Conservation (phyloP, 2,888 invertebrate species). For the Endomychus coccineus region DNA sequence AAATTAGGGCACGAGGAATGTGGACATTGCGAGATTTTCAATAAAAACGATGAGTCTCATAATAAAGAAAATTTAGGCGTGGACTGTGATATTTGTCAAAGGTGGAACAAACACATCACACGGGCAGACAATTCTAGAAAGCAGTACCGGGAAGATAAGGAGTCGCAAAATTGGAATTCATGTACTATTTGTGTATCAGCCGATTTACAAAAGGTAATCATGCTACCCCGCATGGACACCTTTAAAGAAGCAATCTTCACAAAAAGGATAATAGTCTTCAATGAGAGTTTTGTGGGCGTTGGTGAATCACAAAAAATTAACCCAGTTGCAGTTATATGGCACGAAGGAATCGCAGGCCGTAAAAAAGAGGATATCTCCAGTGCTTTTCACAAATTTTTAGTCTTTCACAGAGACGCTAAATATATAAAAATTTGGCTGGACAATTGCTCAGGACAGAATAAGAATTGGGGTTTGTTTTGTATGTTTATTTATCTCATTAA, state of each 20-base stretch:
- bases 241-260: conserved; percentile 23
- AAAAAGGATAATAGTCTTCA: conserved; percentile 20
- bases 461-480: conserved; percentile 19
- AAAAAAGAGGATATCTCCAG: conserved; percentile 27
- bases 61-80: not conserved
- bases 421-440: conserved; percentile 20
- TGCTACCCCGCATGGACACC: conserved; percentile 22
- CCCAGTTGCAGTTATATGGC: conserved; percentile 24
- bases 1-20: conserved; percentile 10
- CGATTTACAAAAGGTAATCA: conserved; percentile 15
- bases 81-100: conserved; percentile 6
- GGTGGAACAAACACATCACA: not conserved
- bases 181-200: not conserved
- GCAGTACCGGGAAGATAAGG: not conserved
- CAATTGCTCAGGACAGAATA: conserved; percentile 21
- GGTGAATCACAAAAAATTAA: conserved; percentile 16
- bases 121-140: not conserved
- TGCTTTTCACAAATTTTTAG: conserved; percentile 15
- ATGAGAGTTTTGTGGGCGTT: conserved; percentile 25
- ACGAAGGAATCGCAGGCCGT: conserved; percentile 32
- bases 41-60: conserved; percentile 3
- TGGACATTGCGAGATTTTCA: conserved; percentile 6
- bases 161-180: not conserved
- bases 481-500: conserved; percentile 20
- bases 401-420: conserved; percentile 13